Evolutionary conservation across 2,113 vertebrate genomes (phyloP).

Genomic region (Piprites chloris): DNA sequence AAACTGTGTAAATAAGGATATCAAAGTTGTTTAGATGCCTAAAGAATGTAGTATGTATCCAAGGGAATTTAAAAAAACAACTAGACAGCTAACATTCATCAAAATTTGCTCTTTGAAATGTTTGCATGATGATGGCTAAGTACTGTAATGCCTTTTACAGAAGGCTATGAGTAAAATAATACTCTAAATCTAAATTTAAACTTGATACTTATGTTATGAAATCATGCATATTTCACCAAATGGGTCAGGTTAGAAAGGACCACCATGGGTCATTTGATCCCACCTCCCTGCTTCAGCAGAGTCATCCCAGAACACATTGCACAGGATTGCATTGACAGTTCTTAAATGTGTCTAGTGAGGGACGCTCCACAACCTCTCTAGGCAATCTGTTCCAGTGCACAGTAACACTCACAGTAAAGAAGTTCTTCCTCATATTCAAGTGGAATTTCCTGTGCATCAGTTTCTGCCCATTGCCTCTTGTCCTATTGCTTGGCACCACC

Average conservation of each 20-base stretch:
- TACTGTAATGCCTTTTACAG: background rate
- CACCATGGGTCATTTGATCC: background rate
- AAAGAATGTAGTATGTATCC: background rate
- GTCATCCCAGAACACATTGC: background rate
- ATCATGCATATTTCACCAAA: background rate
- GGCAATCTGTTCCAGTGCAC: background rate
- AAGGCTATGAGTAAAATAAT: background rate
- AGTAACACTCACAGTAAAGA: background rate
- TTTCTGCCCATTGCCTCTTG: background rate
- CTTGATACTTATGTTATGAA: background rate
- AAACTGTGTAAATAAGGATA: background rate
- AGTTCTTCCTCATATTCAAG: background rate
- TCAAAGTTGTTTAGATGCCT: background rate
- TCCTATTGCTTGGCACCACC: background rate
- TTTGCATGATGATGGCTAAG: background rate
- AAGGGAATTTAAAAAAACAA: background rate
- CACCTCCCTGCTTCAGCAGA: background rate
- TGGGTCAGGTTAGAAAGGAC: background rate
- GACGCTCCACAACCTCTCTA: background rate
- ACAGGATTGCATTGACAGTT: background rate
- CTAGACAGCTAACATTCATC: background rate
- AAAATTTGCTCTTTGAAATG: background rate
- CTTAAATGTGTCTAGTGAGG: background rate
- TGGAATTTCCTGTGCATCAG: background rate
- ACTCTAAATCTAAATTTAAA: background rate